Conservation (phyloP, 2,888 invertebrate genomes). For the Dryococelus australis region DNA sequence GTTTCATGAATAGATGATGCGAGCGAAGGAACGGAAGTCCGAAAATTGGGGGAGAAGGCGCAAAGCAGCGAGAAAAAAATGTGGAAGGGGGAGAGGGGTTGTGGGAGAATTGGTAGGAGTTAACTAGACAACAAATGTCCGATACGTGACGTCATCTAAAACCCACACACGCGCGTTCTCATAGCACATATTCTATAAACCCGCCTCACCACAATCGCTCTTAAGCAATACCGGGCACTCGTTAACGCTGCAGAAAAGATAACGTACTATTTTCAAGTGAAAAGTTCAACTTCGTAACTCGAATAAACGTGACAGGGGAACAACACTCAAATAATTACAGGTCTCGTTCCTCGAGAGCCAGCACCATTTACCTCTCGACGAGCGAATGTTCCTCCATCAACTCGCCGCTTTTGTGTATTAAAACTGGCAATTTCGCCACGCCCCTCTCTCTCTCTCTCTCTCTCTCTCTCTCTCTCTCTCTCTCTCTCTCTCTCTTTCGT, state of each 20-base stretch:
- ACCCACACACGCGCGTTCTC: neutral
- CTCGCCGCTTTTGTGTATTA: neutral
- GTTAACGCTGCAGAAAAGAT: neutral
- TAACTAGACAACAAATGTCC: neutral
- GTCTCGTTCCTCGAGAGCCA: neutral
- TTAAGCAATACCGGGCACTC: neutral
- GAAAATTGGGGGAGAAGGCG: neutral
- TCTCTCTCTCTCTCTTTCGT: neutral
- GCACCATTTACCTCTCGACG: neutral
- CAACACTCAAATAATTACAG: neutral
- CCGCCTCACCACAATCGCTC: neutral
- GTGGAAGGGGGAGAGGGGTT: neutral
- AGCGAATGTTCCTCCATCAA: neutral
- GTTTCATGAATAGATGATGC: constrained; percentile 41
- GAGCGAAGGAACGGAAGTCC: constrained; percentile 7
- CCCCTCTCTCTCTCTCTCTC: neutral
- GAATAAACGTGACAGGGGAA: neutral
- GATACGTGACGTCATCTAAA: constrained; percentile 1
- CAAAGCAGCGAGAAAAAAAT: neutral
- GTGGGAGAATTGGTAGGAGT: neutral
- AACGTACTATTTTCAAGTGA: neutral
- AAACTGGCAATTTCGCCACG: neutral
- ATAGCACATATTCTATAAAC: neutral
- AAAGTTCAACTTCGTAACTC: neutral
- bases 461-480: neutral